Evolutionary conservation across 2,888 invertebrate genomes (phyloP).

Genomic region (Tribolium freemani): DNA sequence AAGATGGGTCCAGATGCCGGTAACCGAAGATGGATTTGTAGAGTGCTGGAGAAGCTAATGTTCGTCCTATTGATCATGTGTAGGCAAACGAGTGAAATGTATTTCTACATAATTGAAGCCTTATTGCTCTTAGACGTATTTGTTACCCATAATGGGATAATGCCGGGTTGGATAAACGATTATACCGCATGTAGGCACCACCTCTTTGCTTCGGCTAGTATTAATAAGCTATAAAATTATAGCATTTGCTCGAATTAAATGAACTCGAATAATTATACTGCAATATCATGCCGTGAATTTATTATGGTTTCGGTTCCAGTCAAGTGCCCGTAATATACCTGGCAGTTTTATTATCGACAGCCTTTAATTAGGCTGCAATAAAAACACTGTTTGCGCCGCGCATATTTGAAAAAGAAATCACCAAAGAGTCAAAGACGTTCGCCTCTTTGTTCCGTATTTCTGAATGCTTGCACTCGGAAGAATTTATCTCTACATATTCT

Average conservation of each 20-base stretch:
- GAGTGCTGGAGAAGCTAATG: neutral
- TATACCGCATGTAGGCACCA: slow-evolving; percentile 49
- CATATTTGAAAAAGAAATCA: slow-evolving; percentile 17
- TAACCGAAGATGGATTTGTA: slow-evolving; percentile 3
- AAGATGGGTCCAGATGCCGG: slow-evolving; percentile 12
- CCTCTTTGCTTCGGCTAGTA: slow-evolving; percentile 1
- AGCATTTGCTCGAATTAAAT: slow-evolving; percentile 10
- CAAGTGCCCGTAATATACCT: slow-evolving; percentile 19
- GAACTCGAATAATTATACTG: slow-evolving; percentile 14
- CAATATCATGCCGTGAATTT: slow-evolving; percentile 28
- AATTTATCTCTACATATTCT: slow-evolving; percentile 20
- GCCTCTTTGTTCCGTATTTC: slow-evolving; percentile 21
- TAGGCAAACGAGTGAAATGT: neutral
- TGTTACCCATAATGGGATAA: slow-evolving; percentile 57
- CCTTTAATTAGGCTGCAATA: slow-evolving; percentile 25
- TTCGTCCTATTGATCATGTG: neutral
- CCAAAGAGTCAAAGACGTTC: slow-evolving; percentile 5
- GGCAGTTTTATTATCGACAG: slow-evolving; percentile 31
- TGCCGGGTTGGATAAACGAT: slow-evolving; percentile 51
- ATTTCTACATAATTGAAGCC: slow-evolving; percentile 44
- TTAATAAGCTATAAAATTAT: slow-evolving; percentile 22
- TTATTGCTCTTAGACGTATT: slow-evolving; percentile 54
- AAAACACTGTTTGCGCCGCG: slow-evolving; percentile 6
- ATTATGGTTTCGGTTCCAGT: slow-evolving; percentile 20
- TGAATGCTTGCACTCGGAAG: neutral